These are phyloP conservation scores for Volucella zonaria DNA, from an alignment of 2,888 invertebrate species.

Conservation along the genomic window DNA sequence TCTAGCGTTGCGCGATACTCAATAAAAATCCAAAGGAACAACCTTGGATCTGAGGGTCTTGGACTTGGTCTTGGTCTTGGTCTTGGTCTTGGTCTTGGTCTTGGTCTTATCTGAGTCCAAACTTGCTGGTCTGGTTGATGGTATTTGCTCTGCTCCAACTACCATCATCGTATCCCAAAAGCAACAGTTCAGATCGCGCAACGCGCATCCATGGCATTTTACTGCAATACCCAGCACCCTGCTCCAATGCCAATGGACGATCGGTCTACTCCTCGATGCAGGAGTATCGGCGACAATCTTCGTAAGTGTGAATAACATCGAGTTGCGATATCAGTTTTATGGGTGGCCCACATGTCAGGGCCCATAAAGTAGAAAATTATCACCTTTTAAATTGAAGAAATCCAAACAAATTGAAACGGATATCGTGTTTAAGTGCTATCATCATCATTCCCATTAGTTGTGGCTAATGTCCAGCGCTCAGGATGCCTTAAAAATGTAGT, in stretches of 20 bases:
- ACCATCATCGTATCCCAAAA: constrained; percentile 46
- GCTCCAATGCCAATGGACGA: constrained; percentile 35
- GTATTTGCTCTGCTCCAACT: constrained; percentile 68
- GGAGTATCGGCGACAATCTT: constrained; percentile 74
- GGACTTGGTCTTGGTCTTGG: too few relatives aligned
- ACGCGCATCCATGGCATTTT: constrained; percentile 76
- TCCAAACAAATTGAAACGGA: constrained; percentile 83
- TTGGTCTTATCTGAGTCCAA: constrained; percentile 68
- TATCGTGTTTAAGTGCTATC: constrained; percentile 83
- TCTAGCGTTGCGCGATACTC: constrained; percentile 48
- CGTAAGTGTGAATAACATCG: constrained; percentile 74
- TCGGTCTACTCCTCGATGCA: constrained; percentile 45
- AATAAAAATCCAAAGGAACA: constrained; percentile 67
- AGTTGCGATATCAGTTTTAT: constrained; percentile 80
- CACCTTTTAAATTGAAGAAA: constrained; percentile 83
- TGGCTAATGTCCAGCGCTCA: constrained; percentile 71
- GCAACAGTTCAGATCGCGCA: constrained; percentile 75
- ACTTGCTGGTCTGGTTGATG: constrained; percentile 75
- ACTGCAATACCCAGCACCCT: constrained; percentile 74
- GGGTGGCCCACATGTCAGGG: constrained; percentile 83
- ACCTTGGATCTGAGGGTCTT: constrained; percentile 51
- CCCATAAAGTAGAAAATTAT: constrained; percentile 83
- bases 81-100: too few relatives aligned
- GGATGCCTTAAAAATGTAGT: constrained; percentile 63
- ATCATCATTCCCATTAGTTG: constrained; percentile 82